These are phyloP conservation scores for Paedocypris micromegethes DNA, from an alignment of 2,797 vertebrate species.

Conservation along the genomic window DNA sequence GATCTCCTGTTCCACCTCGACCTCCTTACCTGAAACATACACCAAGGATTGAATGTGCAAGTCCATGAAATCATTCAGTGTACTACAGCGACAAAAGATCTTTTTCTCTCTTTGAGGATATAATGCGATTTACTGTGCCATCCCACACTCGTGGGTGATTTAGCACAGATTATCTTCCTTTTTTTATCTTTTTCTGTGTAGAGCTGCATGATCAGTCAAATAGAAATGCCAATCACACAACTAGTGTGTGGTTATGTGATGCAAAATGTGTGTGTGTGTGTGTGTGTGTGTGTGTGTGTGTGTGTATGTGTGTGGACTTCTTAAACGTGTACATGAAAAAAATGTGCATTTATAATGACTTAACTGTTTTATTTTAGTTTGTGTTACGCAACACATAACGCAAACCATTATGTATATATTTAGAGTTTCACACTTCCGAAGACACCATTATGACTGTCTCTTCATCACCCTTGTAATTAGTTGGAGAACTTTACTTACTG, in stretches of 20 bases:
- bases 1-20: conserved; percentile 8
- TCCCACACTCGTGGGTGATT: conserved; percentile 41
- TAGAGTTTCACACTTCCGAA: too few species aligned
- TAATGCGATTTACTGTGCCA: conserved; percentile 53
- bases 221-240: too few species aligned
- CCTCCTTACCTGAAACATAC: conserved; percentile 29
- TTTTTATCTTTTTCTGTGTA: conserved; percentile 11
- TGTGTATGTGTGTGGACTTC: too few species aligned
- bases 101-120: conserved; percentile 38
- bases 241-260: neutral
- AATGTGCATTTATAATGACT: too few species aligned
- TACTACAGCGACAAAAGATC: conserved; percentile 51
- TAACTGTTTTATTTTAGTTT: too few species aligned
- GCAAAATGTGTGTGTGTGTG: too few species aligned
- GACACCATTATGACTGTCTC: too few species aligned
- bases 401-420: too few species aligned
- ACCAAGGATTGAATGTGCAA: conserved; percentile 48
- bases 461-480: too few species aligned
- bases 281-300: too few species aligned
- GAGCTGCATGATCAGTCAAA: neutral
- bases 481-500: neutral
- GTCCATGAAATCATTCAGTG: conserved; percentile 46
- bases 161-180: conserved; percentile 42
- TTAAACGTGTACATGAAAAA: too few species aligned
- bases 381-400: too few species aligned